Evolutionary conservation across 2,888 invertebrate species (phyloP).

Genomic region (Steinernema hermaphroditum): DNA sequence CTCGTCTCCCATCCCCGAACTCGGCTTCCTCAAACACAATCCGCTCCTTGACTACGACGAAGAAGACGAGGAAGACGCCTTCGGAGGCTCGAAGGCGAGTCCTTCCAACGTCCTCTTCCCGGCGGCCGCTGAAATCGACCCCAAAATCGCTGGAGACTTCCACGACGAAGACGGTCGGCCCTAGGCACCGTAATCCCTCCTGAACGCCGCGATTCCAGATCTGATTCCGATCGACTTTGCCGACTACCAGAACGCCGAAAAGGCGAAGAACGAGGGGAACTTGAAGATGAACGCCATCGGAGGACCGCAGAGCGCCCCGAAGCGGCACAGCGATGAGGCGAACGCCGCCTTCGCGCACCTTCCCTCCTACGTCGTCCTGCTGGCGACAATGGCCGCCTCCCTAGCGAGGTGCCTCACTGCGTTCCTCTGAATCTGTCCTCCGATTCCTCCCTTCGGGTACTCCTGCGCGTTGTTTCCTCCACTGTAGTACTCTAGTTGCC

Average conservation of each 20-base stretch:
- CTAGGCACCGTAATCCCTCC: too few relatives aligned
- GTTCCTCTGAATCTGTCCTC: background rate
- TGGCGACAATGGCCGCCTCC: constrained; percentile 20
- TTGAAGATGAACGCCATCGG: constrained; percentile 2
- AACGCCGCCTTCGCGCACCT: constrained; percentile 24
- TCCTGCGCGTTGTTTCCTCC: constrained; percentile 21
- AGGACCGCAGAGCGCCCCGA: background rate
- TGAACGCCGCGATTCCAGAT: constrained; percentile 30
- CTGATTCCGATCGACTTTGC: constrained; percentile 33
- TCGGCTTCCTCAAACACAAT: constrained; percentile 55
- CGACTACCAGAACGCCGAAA: constrained; percentile 31
- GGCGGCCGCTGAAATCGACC: constrained; percentile 46
- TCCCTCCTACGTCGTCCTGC: constrained; percentile 24
- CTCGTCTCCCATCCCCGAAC: constrained; percentile 50
- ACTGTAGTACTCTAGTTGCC: background rate
- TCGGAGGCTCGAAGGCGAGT: constrained; percentile 37
- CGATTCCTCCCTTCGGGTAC: constrained; percentile 3
- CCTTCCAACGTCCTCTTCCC: constrained; percentile 49
- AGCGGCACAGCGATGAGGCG: background rate
- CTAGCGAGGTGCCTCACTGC: constrained; percentile 5
- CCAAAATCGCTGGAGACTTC: constrained; percentile 43
- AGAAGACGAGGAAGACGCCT: constrained; percentile 44
- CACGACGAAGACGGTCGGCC: constrained; percentile 39
- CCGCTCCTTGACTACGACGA: constrained; percentile 56
- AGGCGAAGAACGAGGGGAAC: background rate